These are phyloP conservation scores for Excalfactoria chinensis DNA, from an alignment of 2,113 vertebrate species.

Conservation along the genomic window DNA sequence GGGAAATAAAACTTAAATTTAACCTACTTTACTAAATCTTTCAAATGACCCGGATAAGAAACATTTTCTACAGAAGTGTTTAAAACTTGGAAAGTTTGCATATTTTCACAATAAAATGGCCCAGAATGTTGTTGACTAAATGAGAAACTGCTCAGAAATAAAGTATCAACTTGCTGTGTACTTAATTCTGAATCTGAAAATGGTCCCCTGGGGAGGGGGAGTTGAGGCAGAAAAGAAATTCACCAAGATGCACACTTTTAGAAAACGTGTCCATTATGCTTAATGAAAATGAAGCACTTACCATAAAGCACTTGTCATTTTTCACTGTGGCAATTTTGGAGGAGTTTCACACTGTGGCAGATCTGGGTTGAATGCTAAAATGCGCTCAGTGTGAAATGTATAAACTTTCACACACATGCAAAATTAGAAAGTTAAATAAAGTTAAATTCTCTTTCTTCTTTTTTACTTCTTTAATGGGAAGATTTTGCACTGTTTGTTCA, in stretches of 20 bases:
- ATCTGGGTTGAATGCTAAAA: not conserved
- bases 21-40: not conserved
- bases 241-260: conserved; percentile 6
- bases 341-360: not conserved
- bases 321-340: conserved; percentile 25
- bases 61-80: not conserved
- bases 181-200: conserved; percentile 28
- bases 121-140: not conserved
- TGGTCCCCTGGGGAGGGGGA: not conserved
- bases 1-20: not conserved
- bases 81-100: conserved; percentile 10
- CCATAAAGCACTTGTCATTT: conserved; percentile 1
- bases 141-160: conserved; percentile 20
- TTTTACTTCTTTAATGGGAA: not conserved
- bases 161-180: not conserved
- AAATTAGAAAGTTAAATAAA: not conserved
- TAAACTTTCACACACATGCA: not conserved
- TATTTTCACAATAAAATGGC: not conserved
- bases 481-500: not conserved
- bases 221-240: conserved; percentile 9
- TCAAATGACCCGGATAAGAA: not conserved
- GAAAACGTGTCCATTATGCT: not conserved
- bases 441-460: not conserved
- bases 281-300: conserved; percentile 42
- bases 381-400: not conserved